Base-by-base conservation (phyloP, 2,888 invertebrate genomes). In the Diarsia rubi region DNA sequence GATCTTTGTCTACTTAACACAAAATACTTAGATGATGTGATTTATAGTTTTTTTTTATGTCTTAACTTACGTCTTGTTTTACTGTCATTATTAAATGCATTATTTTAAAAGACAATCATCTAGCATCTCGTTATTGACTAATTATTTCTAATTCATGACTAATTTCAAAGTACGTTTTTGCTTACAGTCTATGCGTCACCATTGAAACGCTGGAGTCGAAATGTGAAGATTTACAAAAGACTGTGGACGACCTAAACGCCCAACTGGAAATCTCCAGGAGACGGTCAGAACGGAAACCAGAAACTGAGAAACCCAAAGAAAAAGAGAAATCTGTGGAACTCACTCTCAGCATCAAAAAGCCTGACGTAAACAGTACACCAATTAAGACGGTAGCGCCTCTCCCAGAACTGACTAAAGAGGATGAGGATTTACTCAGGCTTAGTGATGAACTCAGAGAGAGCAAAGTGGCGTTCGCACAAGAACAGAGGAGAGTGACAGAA, bases 201-300 rank as follows among this genome's bases (percentile, higher is more conserved):
- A 97, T 98, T 86, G 98, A 99, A 92, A 97, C 97, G 47, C 96
- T 99, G 89, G 99, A 99, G 94, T 93, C 97, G 63, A 98, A 98
- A 92, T 98, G 98, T 92, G 99, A 99, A 90, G 99, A 99, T 82
- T 96, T 98, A 73, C 98, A 98, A 90, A 98, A 98, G 92, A 98
- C 97, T 92, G 96, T 98, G 83, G 99, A 99, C 88, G 98, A 98
- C 85, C 94, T 98, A 71, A 97, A 97, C 68, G 96, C 97, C 68
- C 97, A 97, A 88, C 93, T 98, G 71, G 97, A 97, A 75, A 94
- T 97, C 65, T 97, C 97, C 83, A 97, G 96, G 83, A 97, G 97
- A 86, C 95, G 97, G 88, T 97, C 97, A 49, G 97, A 97, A 85
- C 93, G 96, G 72, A 97, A 96, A 90, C 92, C 93, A 19, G 96